Percentiles rank a stretch among this genome's conserved stretches.
Conservation (phyloP, 2,888 invertebrate species). For the Myopa tessellatipennis region DNA sequence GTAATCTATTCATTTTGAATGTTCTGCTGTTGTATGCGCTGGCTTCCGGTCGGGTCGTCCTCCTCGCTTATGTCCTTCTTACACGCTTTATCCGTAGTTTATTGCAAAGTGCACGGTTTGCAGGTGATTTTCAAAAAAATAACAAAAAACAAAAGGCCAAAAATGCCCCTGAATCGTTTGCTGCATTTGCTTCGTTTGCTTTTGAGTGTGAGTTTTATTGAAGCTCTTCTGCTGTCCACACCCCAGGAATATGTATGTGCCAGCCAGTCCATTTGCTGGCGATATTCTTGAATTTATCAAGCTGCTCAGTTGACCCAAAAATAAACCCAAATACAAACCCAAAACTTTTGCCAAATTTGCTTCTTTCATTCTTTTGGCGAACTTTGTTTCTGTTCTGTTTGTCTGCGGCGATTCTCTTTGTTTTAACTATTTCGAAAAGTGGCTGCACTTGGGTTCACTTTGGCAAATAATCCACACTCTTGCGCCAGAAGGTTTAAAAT, state of each 20-base stretch:
- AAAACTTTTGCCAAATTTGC: background rate
- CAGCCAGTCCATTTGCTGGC: background rate
- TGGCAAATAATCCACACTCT: background rate
- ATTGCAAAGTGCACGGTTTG: conserved; percentile 4
- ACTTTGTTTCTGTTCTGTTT: background rate
- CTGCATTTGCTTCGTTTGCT: background rate
- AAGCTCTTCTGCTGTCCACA: background rate
- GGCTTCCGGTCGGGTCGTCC: conserved; percentile 22
- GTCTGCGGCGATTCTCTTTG: background rate
- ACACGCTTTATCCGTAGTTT: conserved; percentile 26
- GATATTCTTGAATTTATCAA: background rate
- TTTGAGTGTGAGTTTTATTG: background rate
- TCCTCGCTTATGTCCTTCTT: conserved; percentile 20
- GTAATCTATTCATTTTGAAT: conserved; percentile 29
- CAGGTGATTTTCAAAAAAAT: conserved; percentile 25
- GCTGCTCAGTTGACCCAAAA: conserved; percentile 7
- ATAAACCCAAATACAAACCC: background rate
- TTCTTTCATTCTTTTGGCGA: background rate
- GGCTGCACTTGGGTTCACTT: background rate
- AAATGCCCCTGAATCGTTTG: background rate
- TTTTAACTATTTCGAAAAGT: background rate
- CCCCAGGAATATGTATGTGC: background rate
- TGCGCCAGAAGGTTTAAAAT: background rate
- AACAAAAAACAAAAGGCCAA: background rate
- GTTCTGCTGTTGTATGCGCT: conserved; percentile 21